Evolutionary conservation across 2,797 vertebrate genomes (phyloP).

Genomic region (Petrocephalus schoutedeni): DNA sequence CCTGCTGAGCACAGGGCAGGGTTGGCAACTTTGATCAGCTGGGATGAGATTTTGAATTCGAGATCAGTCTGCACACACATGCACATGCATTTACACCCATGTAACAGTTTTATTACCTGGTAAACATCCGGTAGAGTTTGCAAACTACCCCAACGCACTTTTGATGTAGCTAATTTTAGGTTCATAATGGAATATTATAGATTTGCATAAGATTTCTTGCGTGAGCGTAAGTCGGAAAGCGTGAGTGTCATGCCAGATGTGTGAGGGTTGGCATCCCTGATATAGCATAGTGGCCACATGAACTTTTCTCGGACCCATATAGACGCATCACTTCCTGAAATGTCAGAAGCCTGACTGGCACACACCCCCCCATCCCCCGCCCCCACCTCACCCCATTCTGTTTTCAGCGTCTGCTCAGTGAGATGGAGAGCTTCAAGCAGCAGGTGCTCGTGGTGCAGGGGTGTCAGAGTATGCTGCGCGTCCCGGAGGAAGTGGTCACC

Average conservation of each 20-base stretch:
- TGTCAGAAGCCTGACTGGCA: not conserved
- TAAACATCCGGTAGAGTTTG: not conserved
- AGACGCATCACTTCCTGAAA: not conserved
- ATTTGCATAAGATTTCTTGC: not conserved
- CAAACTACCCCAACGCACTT: not conserved
- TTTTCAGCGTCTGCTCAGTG: constrained; percentile 75
- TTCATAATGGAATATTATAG: not conserved
- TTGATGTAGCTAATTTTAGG: not conserved
- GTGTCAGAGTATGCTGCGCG: constrained; percentile 83
- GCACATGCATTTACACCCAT: not conserved
- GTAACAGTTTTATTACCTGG: not conserved
- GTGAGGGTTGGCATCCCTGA: not conserved
- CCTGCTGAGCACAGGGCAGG: not conserved
- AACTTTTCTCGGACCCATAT: not conserved
- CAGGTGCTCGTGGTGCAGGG: constrained; percentile 79
- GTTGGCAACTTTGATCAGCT: not conserved
- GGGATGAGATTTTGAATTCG: not conserved
- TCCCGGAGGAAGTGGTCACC: constrained; percentile 83
- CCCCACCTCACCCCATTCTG: not conserved
- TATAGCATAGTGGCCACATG: not conserved
- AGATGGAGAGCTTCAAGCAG: constrained; percentile 91
- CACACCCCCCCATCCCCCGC: not conserved
- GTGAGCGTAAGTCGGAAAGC: not conserved
- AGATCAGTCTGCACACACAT: not conserved
- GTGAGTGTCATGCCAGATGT: not conserved